Conservation (phyloP, 2,888 invertebrate genomes). For the Trissolcus japonicus region DNA sequence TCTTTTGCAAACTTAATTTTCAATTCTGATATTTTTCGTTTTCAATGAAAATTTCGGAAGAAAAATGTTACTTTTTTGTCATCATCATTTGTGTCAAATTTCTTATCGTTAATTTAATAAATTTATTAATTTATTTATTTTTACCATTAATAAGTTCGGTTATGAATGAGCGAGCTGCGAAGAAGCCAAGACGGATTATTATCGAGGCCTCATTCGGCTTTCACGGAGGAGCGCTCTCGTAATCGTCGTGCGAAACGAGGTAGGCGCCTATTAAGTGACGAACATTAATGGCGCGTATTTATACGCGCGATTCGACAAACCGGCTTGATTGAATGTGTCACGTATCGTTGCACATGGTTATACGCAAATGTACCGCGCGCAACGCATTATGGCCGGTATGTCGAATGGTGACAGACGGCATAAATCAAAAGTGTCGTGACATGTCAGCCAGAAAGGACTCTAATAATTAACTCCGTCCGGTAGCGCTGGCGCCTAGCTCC, state of each 20-base stretch:
- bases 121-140: too few species aligned
- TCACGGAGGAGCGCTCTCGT: slow-evolving; percentile 33
- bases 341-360: slow-evolving; percentile 59
- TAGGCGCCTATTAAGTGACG: slow-evolving; percentile 55
- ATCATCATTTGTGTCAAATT: too few species aligned
- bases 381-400: slow-evolving; percentile 66
- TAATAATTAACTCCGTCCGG: slow-evolving; percentile 57
- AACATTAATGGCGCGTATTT: slow-evolving; percentile 59
- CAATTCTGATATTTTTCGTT: too few species aligned
- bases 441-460: slow-evolving; percentile 43
- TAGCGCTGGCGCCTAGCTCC: slow-evolving; percentile 56
- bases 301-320: slow-evolving; percentile 47
- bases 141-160: too few species aligned
- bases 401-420: slow-evolving; percentile 65
- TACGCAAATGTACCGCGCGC: slow-evolving; percentile 48
- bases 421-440: slow-evolving; percentile 63
- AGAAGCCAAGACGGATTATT: slow-evolving; percentile 12
- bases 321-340: slow-evolving; percentile 64
- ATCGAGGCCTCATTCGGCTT: slow-evolving; percentile 27
- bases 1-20: too few species aligned
- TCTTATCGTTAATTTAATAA: too few species aligned
- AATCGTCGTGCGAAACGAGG: slow-evolving; percentile 33
- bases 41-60: too few species aligned
- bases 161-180: slow-evolving; percentile 19
- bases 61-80: too few species aligned